Percentiles rank a stretch among this genome's conserved stretches.
Evolutionary conservation across 1,140 invertebrate genomes (phyloP).

Genomic region (Elymnias hypermnestra): DNA sequence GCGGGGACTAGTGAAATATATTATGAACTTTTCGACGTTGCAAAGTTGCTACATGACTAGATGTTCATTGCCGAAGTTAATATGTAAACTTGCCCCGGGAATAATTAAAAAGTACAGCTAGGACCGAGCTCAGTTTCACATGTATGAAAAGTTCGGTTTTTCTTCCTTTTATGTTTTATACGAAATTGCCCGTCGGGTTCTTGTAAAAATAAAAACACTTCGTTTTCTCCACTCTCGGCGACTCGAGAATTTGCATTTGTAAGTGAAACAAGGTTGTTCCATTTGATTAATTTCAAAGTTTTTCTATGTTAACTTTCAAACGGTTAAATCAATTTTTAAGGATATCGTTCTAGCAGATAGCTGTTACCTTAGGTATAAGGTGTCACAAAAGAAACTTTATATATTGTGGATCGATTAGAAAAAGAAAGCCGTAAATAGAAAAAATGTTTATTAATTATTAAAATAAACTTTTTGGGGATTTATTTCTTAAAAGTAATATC

Average conservation of each 20-base stretch:
- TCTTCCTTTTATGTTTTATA: conserved; percentile 1
- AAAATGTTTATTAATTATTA: no score
- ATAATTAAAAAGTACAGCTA: conserved; percentile 16
- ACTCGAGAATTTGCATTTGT: background rate
- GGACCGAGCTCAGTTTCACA: background rate
- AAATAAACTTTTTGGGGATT: no score
- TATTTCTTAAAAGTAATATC: no score
- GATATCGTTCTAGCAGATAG: no score
- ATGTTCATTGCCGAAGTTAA: conserved; percentile 8
- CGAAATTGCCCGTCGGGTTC: background rate
- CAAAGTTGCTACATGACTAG: conserved; percentile 4
- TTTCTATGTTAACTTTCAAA: no score
- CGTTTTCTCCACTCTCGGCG: background rate
- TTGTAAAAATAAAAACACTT: background rate
- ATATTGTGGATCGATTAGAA: no score
- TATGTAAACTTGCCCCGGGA: conserved; percentile 11
- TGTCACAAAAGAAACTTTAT: no score
- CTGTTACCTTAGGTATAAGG: no score
- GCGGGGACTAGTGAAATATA: conserved; percentile 8
- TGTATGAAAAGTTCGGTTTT: conserved; percentile 1
- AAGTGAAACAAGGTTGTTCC: background rate
- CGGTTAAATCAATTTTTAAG: no score
- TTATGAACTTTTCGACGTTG: conserved; percentile 6
- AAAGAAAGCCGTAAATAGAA: no score
- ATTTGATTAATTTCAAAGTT: background rate